Conservation (phyloP, 2,113 vertebrate species). For the Oceanodroma tethys region DNA sequence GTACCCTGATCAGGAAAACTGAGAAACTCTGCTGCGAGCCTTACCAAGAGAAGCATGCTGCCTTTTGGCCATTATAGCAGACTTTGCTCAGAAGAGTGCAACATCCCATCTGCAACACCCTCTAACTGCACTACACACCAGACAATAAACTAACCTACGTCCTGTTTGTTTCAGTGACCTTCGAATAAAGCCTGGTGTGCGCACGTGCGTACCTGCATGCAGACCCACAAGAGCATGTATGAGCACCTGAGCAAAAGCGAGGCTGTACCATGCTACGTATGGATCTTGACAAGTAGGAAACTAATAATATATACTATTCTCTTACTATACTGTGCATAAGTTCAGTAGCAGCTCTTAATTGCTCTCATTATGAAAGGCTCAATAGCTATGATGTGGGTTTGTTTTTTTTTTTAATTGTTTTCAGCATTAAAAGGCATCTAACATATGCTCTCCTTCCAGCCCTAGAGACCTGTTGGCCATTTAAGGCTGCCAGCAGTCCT, state of each 20-base stretch:
- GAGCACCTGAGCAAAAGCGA: not conserved
- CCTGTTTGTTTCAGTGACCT: not conserved
- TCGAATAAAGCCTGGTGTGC: not conserved
- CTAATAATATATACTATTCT: not conserved
- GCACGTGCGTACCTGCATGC: accelerated
- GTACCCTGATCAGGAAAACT: not conserved
- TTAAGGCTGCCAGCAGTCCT: not conserved
- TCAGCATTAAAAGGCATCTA: not conserved
- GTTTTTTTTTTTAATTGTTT: not conserved
- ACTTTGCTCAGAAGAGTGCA: not conserved
- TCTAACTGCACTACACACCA: not conserved
- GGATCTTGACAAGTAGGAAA: not conserved
- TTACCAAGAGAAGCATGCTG: not conserved
- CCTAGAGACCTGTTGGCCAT: not conserved
- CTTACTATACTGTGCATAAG: not conserved
- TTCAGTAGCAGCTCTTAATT: not conserved
- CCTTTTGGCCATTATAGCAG: not conserved
- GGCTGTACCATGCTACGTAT: too few species aligned
- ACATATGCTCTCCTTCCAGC: not conserved
- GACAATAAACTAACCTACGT: not conserved
- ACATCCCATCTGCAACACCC: not conserved
- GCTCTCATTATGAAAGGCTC: not conserved
- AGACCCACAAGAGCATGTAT: not conserved
- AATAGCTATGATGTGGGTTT: not conserved
- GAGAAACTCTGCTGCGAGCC: not conserved